Base-by-base conservation (phyloP, 2,113 vertebrate genomes). In the Tringa solitaria region DNA sequence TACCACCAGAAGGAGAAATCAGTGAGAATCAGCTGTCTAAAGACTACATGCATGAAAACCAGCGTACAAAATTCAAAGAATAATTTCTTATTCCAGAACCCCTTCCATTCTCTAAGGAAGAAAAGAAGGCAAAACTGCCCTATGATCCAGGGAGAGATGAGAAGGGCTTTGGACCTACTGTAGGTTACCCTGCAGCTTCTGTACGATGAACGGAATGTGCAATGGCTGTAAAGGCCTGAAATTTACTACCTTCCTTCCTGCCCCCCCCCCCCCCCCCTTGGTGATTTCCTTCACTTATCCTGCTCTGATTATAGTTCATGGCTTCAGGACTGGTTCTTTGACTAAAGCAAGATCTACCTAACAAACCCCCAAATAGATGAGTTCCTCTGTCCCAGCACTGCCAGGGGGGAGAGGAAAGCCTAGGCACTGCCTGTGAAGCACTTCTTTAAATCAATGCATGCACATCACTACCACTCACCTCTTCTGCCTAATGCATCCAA, bases 391-490 rank as follows among this genome's bases (percentile, higher is more conserved):
- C 94, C 88, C 81, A 94, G 77, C 51, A 94, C 65, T n/a, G 54
- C 83, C 14, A 51, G 64, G 41, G 74, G 56, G 77, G 23, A 92
- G 77, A 74, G 33, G 23, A 72, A 93, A 96, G 69, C 26, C 13
- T 3, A 26, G 41, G 76, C 39, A 19, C 8, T 26, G 6, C 83
- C 78, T 13, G 1, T 32, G 77, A 91, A 60, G 70, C 60, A 65
- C 67, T 97, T 95, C 82, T 91, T 60, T 83, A 96, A 97, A 95
- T 94, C 56, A 81, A 83, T 28, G 26, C 18, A 46, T 60, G 61
- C 72, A 46, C 59, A 69, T 84, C 75, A 32, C 39, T 87, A 33
- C 26, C 53, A 9, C 56, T 84, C 90, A 89, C 88, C 87, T 77
- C 39, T 57, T 88, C 19, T 37, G 30, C 43, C 33, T 72, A 26